Percentiles rank a stretch among this genome's conserved stretches.
Conservation (phyloP, 2,797 vertebrate species). For the Lemur catta region DNA sequence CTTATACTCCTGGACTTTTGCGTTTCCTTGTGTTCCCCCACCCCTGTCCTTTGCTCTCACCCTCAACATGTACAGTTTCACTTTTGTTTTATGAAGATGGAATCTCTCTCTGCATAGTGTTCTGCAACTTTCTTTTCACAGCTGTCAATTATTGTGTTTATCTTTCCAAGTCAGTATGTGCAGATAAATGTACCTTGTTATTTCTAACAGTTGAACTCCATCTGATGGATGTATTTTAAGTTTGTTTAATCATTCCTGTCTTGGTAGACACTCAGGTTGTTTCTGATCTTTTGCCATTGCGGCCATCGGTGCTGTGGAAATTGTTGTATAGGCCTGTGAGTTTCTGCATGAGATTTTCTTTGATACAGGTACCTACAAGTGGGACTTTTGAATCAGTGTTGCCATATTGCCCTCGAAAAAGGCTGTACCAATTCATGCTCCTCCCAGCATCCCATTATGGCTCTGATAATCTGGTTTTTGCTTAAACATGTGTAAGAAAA, state of each 20-base stretch:
- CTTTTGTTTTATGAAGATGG: neutral
- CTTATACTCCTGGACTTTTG: neutral
- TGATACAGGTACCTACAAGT: neutral
- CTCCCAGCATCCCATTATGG: neutral
- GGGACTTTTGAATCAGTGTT: neutral
- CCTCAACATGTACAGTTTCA: neutral
- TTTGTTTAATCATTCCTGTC: neutral
- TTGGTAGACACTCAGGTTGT: neutral
- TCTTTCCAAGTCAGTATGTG: neutral
- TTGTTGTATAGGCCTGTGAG: neutral
- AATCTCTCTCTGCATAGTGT: neutral
- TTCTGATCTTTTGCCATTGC: neutral
- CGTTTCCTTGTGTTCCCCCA: neutral
- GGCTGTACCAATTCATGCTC: neutral
- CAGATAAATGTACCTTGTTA: neutral
- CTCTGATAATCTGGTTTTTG: neutral
- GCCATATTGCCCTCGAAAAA: neutral
- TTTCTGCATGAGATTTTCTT: neutral
- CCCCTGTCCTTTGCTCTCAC: neutral
- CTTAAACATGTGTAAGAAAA: neutral
- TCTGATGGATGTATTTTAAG: neutral
- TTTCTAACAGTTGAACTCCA: neutral
- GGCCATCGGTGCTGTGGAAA: neutral
- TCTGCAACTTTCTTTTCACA: neutral
- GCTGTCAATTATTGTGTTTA: neutral